Base-by-base conservation (phyloP, 2,888 invertebrate species). In the Xestobium rufovillosum region DNA sequence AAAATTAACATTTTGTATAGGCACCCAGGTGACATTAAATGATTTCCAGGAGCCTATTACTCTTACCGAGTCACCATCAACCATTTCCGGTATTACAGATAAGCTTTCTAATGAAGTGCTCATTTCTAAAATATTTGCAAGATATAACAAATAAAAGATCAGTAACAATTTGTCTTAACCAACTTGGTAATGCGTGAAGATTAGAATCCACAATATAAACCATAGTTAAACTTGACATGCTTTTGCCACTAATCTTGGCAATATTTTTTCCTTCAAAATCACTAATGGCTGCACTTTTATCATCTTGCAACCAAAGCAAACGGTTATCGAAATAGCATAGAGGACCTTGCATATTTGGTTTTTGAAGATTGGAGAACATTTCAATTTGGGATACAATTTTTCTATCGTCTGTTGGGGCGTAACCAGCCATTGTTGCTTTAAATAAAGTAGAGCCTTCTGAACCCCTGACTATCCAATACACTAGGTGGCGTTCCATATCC, bases 401-500 rank as follows among this genome's bases (percentile, higher is more conserved):
- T 13, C 42, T 33, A 34, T 41, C 15, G 34, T 40, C 44, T 4
- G 47, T 43, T 16, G 41, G 32, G 4, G 38, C 39, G 19, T 61
- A 56, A 4, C 63, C 63, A 11, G 79, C 76, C 43, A 82, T 80
- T 0, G 76, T 75, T 2, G 84, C 82, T 41, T 75, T 70, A 56
- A 80, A 84, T 14, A 89, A 67, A 50, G 76, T 78, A 0, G 84
- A 83, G 8, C 83, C 84, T 53, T 83, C 81, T 47, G 80, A 79
- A 48, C 84, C 83, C 47, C 84, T 68, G 1, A 86, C 81, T 42
- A 91, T 77, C 91, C 91, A 94, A 57, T 87, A 89, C 4, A 88
- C 71, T 60, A 73, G 76, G 55, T 79, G 80, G 54, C 76, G 78
- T 49, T 83, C 79, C 33, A 83, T 71, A 59, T 94, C 90, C 38